phyloP scores from a whole-genome alignment of 1,140 invertebrate genomes.

The Aphaenogaster floridana region DNA sequence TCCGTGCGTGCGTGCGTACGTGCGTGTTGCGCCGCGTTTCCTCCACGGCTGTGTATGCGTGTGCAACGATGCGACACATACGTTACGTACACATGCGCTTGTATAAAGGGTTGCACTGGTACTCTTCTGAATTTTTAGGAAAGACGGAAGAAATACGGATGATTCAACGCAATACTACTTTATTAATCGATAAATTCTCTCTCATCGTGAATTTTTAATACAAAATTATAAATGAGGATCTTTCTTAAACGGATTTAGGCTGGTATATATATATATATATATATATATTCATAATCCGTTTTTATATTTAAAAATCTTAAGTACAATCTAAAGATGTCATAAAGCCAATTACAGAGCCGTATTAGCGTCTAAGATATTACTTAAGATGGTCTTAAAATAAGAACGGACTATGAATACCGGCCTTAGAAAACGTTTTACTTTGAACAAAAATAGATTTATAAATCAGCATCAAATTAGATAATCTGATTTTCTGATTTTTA shows the following conservation, averaged over 20 bases:
- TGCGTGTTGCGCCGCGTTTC: slow-evolving; percentile 41
- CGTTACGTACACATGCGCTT: neutral
- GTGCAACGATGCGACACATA: slow-evolving; percentile 19
- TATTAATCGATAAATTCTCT: neutral
- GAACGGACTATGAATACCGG: no score
- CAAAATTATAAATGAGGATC: neutral
- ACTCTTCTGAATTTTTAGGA: neutral
- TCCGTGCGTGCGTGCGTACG: neutral
- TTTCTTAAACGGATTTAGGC: neutral
- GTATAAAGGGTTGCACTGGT: neutral
- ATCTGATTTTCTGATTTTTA: neutral
- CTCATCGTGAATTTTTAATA: neutral
- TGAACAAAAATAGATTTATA: neutral
- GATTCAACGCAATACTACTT: neutral
- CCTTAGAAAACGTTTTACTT: neutral
- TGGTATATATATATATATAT: no score
- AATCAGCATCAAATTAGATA: neutral
- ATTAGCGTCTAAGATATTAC: no score
- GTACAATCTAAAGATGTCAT: no score
- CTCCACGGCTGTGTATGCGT: neutral
- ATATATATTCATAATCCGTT: no score
- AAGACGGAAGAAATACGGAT: neutral
- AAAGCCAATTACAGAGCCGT: no score
- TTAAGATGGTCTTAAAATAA: no score
- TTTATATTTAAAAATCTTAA: no score